Evolutionary conservation across 2,797 vertebrate species (phyloP), one percentile per base, ranked within the genome.

Genomic region (Catostomus latipinnis): DNA sequence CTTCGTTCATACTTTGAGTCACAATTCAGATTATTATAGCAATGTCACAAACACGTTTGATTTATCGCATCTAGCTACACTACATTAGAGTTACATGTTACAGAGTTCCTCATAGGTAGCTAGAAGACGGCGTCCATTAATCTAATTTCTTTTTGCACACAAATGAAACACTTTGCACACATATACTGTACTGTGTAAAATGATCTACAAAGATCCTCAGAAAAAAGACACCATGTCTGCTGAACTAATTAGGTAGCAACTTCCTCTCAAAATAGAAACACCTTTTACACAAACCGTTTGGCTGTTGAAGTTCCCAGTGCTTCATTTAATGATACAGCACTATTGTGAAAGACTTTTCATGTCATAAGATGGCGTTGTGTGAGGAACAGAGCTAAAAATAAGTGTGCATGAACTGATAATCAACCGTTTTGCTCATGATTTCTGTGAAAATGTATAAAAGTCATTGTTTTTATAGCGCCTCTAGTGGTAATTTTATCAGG

Each of bases 11-110:
- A 1, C 0, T 5, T 66, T 67, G 62, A 73, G 70, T 73, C 45
- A 80, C 67, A 16, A 66, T 80, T 80, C 5, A 7, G 61, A 67
- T 80, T 79, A 57, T 57, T 66, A 16, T 72, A 56, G 56, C 66
- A 65, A 67, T 48, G 69, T 50, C 61, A 49, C 60, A 46, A 72
- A 66, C 50, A 14, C 45, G 3, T 52, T 78, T 72, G 62, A 72
- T 80, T 72, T 57, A 80, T 80, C 48, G 58, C 7, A 0, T 12
- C 18, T 73, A 49, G 77, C 77, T 66, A 50, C 53, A 49, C 43
- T 65, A n/a, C 62, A 72, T 72, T 50, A 67, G 53, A 72, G 61
- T 73, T 73, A 73, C 70, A 80, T 43, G 62, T 72, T 67, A 58
- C 70, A 57, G 78, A 61, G 57, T 78, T 78, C 60, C 60, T 54